Evolutionary conservation across 2,888 invertebrate species (phyloP).

Genomic region (Diloba caeruleocephala): DNA sequence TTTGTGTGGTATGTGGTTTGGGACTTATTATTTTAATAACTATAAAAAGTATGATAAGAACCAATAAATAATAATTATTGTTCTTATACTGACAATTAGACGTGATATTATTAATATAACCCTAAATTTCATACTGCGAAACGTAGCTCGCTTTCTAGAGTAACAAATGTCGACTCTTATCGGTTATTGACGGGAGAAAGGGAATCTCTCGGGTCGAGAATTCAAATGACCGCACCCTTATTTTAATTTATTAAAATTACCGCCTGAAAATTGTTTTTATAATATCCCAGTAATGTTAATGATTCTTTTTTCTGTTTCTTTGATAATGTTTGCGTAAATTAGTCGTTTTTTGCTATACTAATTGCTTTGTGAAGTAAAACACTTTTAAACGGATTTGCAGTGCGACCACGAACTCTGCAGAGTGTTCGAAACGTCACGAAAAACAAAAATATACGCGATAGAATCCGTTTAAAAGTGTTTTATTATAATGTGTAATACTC

Average conservation of each 20-base stretch:
- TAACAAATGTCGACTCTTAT: constrained; percentile 56
- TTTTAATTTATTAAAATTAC: constrained; percentile 79
- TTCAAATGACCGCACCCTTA: constrained; percentile 75
- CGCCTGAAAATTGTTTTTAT: constrained; percentile 57
- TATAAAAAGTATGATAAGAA: too few species aligned
- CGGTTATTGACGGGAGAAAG: constrained; percentile 69
- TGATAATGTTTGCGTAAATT: constrained; percentile 37
- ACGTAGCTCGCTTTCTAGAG: constrained; percentile 28
- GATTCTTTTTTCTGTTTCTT: constrained; percentile 40
- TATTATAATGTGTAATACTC: too few species aligned
- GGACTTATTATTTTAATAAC: too few species aligned
- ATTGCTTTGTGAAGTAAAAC: constrained; percentile 5
- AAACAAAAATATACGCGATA: too few species aligned
- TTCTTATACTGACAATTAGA: too few species aligned
- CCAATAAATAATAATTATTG: too few species aligned
- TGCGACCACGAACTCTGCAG: too few species aligned
- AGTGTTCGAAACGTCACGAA: too few species aligned
- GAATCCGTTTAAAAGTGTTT: too few species aligned
- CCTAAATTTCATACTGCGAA: background rate
- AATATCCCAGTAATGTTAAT: constrained; percentile 57
- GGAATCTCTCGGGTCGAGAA: constrained; percentile 67
- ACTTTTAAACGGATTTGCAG: too few species aligned
- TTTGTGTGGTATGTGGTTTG: too few species aligned
- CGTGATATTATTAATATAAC: too few species aligned
- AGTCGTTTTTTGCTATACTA: constrained; percentile 10